Conservation (phyloP, 2,888 invertebrate species). For the Helleia helle region DNA sequence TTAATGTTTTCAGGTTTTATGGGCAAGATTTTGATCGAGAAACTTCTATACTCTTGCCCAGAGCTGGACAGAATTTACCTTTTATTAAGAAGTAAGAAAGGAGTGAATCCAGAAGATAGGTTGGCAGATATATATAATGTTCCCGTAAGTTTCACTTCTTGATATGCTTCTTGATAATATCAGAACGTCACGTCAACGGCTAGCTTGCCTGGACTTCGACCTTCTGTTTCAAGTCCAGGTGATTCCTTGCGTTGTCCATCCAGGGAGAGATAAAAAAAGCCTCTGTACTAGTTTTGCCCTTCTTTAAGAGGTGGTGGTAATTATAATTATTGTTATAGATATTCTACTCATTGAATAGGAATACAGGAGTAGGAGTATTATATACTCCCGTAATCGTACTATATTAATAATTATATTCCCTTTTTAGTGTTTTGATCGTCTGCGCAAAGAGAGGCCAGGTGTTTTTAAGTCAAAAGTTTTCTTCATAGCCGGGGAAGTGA, state of each 20-base stretch:
- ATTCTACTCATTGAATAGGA: no score
- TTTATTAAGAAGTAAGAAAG: conserved; percentile 82
- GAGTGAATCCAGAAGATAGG: conserved; percentile 76
- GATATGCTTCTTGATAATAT: no score
- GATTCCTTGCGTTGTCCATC: no score
- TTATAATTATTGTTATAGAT: no score
- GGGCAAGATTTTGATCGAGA: conserved; percentile 92
- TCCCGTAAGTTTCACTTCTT: conserved; percentile 34
- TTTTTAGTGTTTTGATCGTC: conserved; percentile 73
- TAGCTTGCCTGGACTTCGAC: no score
- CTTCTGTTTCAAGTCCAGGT: no score
- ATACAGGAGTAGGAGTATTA: no score
- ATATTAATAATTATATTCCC: neutral
- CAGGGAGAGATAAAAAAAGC: no score
- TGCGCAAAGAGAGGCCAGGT: conserved; percentile 71
- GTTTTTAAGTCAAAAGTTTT: conserved; percentile 74
- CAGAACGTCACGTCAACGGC: no score
- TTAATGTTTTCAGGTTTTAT: conserved; percentile 79
- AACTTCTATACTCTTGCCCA: conserved; percentile 87
- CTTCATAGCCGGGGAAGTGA: conserved; percentile 77
- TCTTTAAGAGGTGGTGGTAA: no score
- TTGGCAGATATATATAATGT: conserved; percentile 64
- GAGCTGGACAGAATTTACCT: conserved; percentile 83
- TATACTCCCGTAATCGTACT: no score
- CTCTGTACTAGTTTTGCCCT: no score